These are phyloP conservation scores for Pandemis corylana DNA, from an alignment of 2,888 invertebrate genomes.

Conservation along the genomic window DNA sequence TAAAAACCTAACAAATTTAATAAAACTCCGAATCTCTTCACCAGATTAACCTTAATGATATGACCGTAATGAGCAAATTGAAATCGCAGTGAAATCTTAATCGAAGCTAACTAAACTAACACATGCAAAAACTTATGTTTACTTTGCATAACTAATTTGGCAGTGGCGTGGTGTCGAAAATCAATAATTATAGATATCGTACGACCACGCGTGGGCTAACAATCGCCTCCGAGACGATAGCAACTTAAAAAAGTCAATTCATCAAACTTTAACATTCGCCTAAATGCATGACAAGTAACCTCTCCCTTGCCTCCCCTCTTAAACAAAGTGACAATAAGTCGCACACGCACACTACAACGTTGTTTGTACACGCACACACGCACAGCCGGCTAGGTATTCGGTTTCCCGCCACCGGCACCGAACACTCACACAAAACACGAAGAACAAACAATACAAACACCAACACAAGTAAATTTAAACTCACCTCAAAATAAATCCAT, in stretches of 20 bases:
- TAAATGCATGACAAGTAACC: constrained; percentile 83
- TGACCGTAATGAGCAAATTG: neutral
- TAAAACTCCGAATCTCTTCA: neutral
- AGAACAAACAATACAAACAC: constrained; percentile 84
- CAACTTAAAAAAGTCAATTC: constrained; percentile 73
- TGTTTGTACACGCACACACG: constrained; percentile 80
- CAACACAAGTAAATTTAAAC: constrained; percentile 85
- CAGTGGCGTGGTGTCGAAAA: constrained; percentile 69
- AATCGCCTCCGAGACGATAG: constrained; percentile 50
- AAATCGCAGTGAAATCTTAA: constrained; percentile 18
- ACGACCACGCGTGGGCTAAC: constrained; percentile 64
- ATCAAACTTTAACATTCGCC: constrained; percentile 81
- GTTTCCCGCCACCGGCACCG: constrained; percentile 82
- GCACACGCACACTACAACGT: constrained; percentile 67
- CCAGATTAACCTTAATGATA: neutral
- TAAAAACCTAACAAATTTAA: no score
- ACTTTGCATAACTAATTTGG: constrained; percentile 35
- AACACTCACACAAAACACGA: constrained; percentile 82
- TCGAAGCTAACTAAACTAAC: neutral
- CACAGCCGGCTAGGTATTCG: constrained; percentile 80
- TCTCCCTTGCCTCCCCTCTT: constrained; percentile 80
- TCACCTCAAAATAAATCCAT: constrained; percentile 86
- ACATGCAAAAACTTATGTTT: constrained; percentile 18
- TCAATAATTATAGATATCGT: constrained; percentile 67
- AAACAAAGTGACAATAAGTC: constrained; percentile 83